phyloP scores from a whole-genome alignment of 2,888 invertebrate genomes.

The Nomada goodeniana region DNA sequence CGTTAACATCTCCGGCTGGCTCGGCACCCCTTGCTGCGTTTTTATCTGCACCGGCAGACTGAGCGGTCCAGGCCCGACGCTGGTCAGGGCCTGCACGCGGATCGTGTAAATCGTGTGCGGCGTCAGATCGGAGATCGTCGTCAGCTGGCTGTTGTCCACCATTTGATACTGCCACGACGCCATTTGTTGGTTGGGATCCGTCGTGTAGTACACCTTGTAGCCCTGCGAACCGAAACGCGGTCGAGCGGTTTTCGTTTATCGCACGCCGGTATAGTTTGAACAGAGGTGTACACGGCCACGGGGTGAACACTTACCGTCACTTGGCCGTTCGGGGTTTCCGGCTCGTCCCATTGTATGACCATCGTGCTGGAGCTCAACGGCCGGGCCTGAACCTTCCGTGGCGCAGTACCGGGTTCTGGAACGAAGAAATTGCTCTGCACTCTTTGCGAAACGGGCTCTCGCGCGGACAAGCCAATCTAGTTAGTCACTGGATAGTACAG shows the following conservation, averaged over 20 bases:
- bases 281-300: neutral
- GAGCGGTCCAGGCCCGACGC: constrained; percentile 97
- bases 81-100: constrained; percentile 96
- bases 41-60: constrained; percentile 99
- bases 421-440: constrained; percentile 36
- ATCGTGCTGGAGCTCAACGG: constrained; percentile 98
- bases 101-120: constrained; percentile 98
- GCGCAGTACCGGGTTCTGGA: constrained; percentile 97
- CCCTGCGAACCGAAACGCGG: constrained; percentile 87
- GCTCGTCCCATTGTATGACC: constrained; percentile 99
- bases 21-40: constrained; percentile 99
- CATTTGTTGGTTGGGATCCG: constrained; percentile 93
- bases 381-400: constrained; percentile 96
- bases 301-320: constrained; percentile 91
- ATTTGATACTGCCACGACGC: constrained; percentile 97
- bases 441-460: constrained; percentile 8
- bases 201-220: constrained; percentile 98
- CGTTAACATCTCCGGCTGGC: constrained; percentile 96
- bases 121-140: constrained; percentile 96
- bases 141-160: constrained; percentile 96
- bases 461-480: constrained; percentile 42
- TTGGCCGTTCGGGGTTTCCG: constrained; percentile 98
- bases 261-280: no score
- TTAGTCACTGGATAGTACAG: constrained; percentile 62
- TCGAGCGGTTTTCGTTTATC: neutral